phyloP scores from a whole-genome alignment of 1,140 invertebrate species.

The Atta texana region DNA sequence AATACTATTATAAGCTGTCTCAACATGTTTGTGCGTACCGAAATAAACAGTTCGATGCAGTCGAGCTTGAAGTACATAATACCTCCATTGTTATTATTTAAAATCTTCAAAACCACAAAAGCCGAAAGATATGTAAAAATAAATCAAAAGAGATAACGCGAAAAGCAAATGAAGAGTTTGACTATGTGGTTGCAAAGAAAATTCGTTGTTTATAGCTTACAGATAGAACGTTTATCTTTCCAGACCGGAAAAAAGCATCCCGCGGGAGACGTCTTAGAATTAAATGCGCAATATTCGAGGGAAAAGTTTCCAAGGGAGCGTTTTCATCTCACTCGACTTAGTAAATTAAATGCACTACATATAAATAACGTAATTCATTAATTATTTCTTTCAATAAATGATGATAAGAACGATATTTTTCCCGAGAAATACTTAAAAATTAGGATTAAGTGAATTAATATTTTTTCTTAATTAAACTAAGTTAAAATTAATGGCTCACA shows the following conservation, averaged over 20 bases:
- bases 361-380: constrained; percentile 29
- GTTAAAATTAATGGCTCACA: no score
- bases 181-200: neutral
- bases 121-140: neutral
- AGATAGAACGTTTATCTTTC: constrained; percentile 19
- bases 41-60: neutral
- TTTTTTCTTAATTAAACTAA: no score
- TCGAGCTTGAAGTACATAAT: neutral
- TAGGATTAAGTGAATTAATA: no score
- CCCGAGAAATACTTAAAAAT: neutral
- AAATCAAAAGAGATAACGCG: neutral
- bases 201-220: constrained; percentile 8
- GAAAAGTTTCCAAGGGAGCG: constrained; percentile 9
- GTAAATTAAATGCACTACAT: constrained; percentile 14
- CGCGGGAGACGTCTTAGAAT: neutral
- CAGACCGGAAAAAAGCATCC: neutral
- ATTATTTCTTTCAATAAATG: neutral
- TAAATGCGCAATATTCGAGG: constrained; percentile 15
- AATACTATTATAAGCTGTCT: constrained; percentile 30
- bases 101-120: neutral
- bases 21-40: constrained; percentile 20
- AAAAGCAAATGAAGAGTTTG: neutral
- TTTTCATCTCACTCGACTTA: neutral
- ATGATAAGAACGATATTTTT: neutral
- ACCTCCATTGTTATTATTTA: neutral